These are phyloP conservation scores for Troilus luridus DNA, from an alignment of 2,888 invertebrate genomes.

Conservation along the genomic window DNA sequence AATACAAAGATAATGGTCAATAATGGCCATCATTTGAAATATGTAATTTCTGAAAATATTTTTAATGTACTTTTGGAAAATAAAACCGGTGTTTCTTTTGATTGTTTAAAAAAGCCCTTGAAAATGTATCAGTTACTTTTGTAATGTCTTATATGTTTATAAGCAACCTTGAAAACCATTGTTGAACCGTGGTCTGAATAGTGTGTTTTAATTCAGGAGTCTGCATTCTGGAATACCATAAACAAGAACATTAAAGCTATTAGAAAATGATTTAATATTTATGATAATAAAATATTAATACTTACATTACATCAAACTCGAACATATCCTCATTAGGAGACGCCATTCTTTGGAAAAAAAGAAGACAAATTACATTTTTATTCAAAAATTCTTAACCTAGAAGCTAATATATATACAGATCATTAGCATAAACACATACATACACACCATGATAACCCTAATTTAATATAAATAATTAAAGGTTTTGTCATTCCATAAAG, in stretches of 20 bases:
- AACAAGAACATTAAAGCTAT: background rate
- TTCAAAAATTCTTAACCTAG: background rate
- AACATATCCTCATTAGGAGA: slow-evolving; percentile 5
- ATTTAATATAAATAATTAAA: too few species aligned
- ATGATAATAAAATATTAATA: background rate
- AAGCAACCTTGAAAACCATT: background rate
- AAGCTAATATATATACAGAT: background rate
- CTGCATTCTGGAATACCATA: background rate
- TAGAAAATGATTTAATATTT: background rate
- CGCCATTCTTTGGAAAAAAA: background rate
- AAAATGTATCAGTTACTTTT: too few species aligned
- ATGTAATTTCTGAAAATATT: too few species aligned
- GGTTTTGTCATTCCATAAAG: too few species aligned
- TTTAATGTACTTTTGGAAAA: too few species aligned
- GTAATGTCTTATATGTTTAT: background rate
- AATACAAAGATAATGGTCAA: too few species aligned
- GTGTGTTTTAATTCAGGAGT: background rate
- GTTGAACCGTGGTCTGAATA: background rate
- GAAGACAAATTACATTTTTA: background rate
- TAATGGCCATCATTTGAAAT: too few species aligned
- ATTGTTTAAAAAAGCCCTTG: too few species aligned
- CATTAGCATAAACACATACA: too few species aligned
- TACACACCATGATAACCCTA: too few species aligned
- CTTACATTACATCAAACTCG: background rate
- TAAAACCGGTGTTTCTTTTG: too few species aligned